These are phyloP conservation scores for Pterostichus madidus DNA, from an alignment of 2,888 invertebrate species.

Conservation along the genomic window DNA sequence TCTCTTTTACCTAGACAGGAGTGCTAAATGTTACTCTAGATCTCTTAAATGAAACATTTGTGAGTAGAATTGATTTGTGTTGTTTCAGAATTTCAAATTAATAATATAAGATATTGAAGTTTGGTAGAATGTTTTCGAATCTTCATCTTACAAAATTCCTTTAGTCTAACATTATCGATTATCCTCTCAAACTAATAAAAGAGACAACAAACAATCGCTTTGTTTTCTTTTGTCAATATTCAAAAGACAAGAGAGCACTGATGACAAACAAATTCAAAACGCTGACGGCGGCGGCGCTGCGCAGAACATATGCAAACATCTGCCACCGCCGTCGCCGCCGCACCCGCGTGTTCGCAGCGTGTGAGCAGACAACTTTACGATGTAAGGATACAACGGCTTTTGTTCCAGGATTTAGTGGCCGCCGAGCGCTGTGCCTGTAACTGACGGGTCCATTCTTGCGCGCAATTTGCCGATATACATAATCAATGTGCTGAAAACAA, in stretches of 20 bases:
- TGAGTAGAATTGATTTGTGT: no score
- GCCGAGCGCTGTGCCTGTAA: not conserved
- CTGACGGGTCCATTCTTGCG: slow-evolving; percentile 17
- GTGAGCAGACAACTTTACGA: slow-evolving; percentile 39
- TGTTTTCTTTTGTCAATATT: slow-evolving; percentile 50
- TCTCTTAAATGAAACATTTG: no score
- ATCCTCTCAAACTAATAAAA: slow-evolving; percentile 1
- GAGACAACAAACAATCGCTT: slow-evolving; percentile 8
- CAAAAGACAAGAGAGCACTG: slow-evolving; percentile 39
- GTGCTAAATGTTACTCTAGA: no score
- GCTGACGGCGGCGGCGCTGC: slow-evolving; percentile 22
- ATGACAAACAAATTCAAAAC: slow-evolving; percentile 48
- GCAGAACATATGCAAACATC: slow-evolving; percentile 42
- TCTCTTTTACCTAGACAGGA: no score
- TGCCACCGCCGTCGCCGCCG: not conserved
- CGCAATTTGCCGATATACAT: slow-evolving; percentile 25
- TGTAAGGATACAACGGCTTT: slow-evolving; percentile 34
- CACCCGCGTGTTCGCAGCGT: slow-evolving; percentile 15
- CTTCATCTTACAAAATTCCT: no score
- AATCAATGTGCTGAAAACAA: slow-evolving; percentile 23
- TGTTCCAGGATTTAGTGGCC: slow-evolving; percentile 32
- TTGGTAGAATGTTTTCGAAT: no score
- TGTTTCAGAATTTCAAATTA: no score
- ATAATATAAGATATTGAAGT: no score
- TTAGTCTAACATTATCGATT: slow-evolving; percentile 27